Evolutionary conservation across 2,888 invertebrate genomes (phyloP), one percentile per base, ranked within the genome.

Genomic region (Synergus gifuensis): DNA sequence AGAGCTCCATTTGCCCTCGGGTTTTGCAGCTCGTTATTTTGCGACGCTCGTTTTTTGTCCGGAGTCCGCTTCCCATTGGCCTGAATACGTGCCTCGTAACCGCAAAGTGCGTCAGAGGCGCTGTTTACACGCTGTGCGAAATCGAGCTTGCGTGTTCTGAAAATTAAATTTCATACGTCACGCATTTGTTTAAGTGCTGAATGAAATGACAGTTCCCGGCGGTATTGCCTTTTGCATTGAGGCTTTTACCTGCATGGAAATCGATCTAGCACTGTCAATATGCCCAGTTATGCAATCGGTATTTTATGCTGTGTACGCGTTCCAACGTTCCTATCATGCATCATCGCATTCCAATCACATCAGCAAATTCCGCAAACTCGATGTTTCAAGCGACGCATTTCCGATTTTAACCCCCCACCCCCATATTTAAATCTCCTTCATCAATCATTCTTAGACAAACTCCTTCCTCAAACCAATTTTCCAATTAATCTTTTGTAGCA

Each of bases 241-340:
- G 9, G 18, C n/a, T 22, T 60, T 22, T 22, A 60, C 18, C 60
- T 4, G 60, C 22, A 22, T 60, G 18, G 22, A 60, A 60, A 60
- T 60, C 60, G 60, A 60, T 60, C 60, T 60, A 12, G 18, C 60
- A 22, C 60, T 60, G 60, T 60, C 60, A 60, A 60, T 60, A 60
- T 60, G 60, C 60, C 60, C 60, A 22, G 60, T 60, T 60, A 22
- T 22, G 60, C 60, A 60, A n/a, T 60, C 22, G 60, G 60, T 60
- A 60, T 60, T 60, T 60, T 60, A 22, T 60, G 60, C 22, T 60
- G 60, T 18, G 60, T 60, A 60, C 22, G 22, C 60, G 60, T 60
- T 60, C 60, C 60, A 60, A 60, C 60, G 60, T 60, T 22, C 60
- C 60, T 60, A 60, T 22, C 18, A 22, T 60, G 60, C 60, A 60